Evolutionary conservation across 2,113 vertebrate genomes (phyloP), one percentile per base, ranked within the genome.

Genomic region (Scytalopus superciliaris): DNA sequence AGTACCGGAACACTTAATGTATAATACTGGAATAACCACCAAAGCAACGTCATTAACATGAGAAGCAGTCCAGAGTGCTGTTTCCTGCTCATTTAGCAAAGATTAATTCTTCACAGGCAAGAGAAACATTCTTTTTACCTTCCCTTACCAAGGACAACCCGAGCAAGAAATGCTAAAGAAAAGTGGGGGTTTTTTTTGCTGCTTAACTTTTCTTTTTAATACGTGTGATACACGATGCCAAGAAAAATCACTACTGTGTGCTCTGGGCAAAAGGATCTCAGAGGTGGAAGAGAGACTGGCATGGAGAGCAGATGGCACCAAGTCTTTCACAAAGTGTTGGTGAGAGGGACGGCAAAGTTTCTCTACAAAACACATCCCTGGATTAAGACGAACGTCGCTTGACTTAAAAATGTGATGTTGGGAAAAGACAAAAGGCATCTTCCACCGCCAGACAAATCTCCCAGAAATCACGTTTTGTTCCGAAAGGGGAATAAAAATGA

Each of bases 61-160:
- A 92, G 49, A 59, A 91, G 87, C 77, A 74, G 86, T 14, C 64
- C 25, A 2, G 95, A 68, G 21, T 74, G 64, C 80, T 78, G 86
- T 24, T 95, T 90, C 89, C 93, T 91, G 91, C 59, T 90, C 73
- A 35, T 81, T 94, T 89, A 94, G 73, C 50, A 60, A 74, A 90
- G 79, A 81, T 75, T 86, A 90, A 88, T 90, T 81, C 86, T 92
- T 90, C 83, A 59, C 86, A 56, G 49, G 76, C 50, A 55, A 74
- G 5, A 45, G 50, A 64, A 94, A 69, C 72, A 67, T 28, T 53
- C 31, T 22, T 67, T 87, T 76, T 16, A 59, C 44, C 76, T 76
- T 16, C 55, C 44, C 76, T 87, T 56, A 59, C 23, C 52, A 37
- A 89, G 72, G 84, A 27, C 28, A 47, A 76, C 30, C n/a, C 2